Evolutionary conservation across 2,888 invertebrate species (phyloP).

Genomic region (Euzophera pinguis): DNA sequence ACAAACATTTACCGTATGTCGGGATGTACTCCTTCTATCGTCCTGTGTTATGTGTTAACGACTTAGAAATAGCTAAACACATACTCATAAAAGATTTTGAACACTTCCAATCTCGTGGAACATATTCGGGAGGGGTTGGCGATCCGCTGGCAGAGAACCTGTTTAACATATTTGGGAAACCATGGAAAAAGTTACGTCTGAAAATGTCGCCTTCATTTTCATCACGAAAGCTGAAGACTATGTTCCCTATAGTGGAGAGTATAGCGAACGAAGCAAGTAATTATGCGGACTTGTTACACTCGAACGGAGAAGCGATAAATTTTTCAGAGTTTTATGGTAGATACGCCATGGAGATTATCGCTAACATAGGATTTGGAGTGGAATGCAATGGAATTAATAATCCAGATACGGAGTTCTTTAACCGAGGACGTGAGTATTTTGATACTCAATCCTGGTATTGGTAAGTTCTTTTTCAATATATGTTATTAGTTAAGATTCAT

Average conservation of each 20-base stretch:
- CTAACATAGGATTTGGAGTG: constrained; percentile 81
- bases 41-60: constrained; percentile 81
- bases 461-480: constrained; percentile 39
- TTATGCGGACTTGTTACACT: constrained; percentile 49
- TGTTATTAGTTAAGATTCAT: not conserved
- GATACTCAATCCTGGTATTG: constrained; percentile 57
- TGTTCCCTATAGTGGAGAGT: constrained; percentile 80
- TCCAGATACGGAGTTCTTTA: constrained; percentile 74
- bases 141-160: constrained; percentile 82
- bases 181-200: constrained; percentile 82
- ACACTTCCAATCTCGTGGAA: constrained; percentile 83
- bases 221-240: constrained; percentile 82
- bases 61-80: constrained; percentile 80
- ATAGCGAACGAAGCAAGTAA: constrained; percentile 75
- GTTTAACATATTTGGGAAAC: constrained; percentile 76
- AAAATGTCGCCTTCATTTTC: constrained; percentile 84
- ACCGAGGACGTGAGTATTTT: constrained; percentile 66
- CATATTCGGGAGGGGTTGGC: constrained; percentile 79
- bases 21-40: constrained; percentile 82
- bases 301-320: constrained; percentile 59
- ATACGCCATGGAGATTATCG: constrained; percentile 82
- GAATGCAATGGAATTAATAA: constrained; percentile 79
- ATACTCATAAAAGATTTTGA: constrained; percentile 82
- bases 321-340: constrained; percentile 78
- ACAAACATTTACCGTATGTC: constrained; percentile 69